Conservation (phyloP, 2,113 vertebrate genomes). For the Rhagologus leucostigma region DNA sequence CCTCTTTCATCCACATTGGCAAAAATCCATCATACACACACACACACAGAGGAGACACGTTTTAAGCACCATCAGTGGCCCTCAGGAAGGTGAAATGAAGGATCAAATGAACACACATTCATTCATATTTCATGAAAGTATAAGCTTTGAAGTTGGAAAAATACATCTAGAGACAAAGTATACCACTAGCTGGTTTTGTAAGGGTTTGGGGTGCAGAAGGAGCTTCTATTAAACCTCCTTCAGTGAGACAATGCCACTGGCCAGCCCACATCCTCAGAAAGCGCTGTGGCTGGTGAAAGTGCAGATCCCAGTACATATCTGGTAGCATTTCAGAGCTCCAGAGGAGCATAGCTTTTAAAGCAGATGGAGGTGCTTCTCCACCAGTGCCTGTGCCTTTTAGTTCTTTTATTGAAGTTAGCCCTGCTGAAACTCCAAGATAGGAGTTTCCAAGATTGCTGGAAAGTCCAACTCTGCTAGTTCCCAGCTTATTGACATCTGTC, state of each 20-base stretch:
- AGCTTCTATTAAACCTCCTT: not conserved
- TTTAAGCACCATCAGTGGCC: not conserved
- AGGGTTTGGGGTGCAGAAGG: not conserved
- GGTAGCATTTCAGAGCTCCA: not conserved
- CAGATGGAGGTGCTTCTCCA: not conserved
- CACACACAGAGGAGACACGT: not conserved
- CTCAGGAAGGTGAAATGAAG: not conserved
- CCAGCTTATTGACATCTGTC: not conserved
- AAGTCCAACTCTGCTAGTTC: not conserved
- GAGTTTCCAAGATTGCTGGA: too few species aligned
- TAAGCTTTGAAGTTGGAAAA: not conserved
- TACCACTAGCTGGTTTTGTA: not conserved
- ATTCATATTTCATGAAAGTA: not conserved
- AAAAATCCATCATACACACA: not conserved
- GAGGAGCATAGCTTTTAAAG: not conserved
- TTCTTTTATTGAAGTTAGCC: not conserved
- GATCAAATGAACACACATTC: not conserved
- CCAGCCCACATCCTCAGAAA: not conserved
- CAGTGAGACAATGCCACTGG: not conserved
- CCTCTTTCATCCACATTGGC: not conserved
- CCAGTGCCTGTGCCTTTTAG: not conserved
- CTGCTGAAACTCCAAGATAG: not conserved
- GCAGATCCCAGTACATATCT: rapidly evolving
- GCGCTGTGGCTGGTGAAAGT: not conserved
- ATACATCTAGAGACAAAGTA: not conserved